Conservation (phyloP, 92 coral and sea anemone species). For the Palythoa grandiflora region DNA sequence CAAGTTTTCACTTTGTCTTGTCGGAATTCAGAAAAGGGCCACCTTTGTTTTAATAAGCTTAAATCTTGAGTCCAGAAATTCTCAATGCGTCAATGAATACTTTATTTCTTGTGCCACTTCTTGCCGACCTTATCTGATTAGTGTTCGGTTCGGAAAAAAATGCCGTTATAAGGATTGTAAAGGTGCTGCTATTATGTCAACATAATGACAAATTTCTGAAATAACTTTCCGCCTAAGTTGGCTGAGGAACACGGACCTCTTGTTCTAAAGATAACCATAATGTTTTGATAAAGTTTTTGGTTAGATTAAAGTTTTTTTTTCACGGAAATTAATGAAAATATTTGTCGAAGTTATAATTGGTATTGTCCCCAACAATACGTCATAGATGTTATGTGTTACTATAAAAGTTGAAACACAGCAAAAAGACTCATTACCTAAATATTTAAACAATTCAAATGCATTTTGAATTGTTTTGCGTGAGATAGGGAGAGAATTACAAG, state of each 20-base stretch:
- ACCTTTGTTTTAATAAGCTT: background rate
- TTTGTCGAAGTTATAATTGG: background rate
- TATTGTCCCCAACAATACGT: background rate
- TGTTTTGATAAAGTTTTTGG: background rate
- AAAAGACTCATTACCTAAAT: no score
- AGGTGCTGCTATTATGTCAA: background rate
- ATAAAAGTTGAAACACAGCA: no score
- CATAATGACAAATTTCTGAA: background rate
- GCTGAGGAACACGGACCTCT: background rate
- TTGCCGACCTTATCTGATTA: background rate
- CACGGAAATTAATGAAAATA: background rate
- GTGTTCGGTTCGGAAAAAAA: background rate
- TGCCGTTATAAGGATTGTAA: background rate
- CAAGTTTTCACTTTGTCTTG: background rate
- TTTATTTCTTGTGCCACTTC: background rate
- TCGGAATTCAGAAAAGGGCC: background rate
- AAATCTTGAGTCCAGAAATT: background rate
- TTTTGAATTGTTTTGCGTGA: no score
- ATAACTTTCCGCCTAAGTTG: background rate
- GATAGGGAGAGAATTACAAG: no score
- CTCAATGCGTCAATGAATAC: no score
- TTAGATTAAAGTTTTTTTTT: background rate
- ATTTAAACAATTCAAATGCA: no score
- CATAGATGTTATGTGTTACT: background rate
- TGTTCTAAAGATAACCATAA: background rate